Evolutionary conservation across 2,888 invertebrate species (phyloP).

Genomic region (Andrena minutula): DNA sequence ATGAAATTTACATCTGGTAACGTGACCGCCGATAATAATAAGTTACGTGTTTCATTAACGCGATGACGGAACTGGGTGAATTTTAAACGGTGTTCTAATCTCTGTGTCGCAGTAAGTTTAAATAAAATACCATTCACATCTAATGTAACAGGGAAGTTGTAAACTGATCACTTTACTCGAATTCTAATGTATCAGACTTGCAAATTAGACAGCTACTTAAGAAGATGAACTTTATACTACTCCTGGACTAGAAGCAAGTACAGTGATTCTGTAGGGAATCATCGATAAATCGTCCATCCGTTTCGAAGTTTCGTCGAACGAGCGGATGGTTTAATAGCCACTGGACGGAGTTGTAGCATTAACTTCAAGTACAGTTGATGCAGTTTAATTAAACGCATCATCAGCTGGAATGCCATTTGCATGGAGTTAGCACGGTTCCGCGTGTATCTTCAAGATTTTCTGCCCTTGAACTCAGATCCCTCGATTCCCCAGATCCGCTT

Average conservation of each 20-base stretch:
- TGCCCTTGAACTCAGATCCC: constrained; percentile 46
- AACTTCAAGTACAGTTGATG: background rate
- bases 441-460: constrained; percentile 28
- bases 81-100: background rate
- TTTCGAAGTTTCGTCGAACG: background rate
- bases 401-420: constrained; percentile 10
- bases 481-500: constrained; percentile 34
- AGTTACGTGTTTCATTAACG: background rate
- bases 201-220: no score
- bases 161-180: background rate
- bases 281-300: background rate
- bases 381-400: background rate
- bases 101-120: no score
- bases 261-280: background rate
- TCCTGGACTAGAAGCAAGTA: no score
- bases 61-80: background rate
- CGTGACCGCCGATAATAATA: constrained; percentile 7
- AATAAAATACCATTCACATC: no score
- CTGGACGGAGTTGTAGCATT: background rate
- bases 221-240: no score
- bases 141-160: background rate
- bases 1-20: constrained; percentile 23
- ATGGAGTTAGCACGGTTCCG: constrained; percentile 5
- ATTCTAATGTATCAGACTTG: no score
- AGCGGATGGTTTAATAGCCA: background rate